Evolutionary conservation across 2,888 invertebrate species (phyloP), one percentile per base, ranked within the genome.

Genomic region (Maniola hyperantus): DNA sequence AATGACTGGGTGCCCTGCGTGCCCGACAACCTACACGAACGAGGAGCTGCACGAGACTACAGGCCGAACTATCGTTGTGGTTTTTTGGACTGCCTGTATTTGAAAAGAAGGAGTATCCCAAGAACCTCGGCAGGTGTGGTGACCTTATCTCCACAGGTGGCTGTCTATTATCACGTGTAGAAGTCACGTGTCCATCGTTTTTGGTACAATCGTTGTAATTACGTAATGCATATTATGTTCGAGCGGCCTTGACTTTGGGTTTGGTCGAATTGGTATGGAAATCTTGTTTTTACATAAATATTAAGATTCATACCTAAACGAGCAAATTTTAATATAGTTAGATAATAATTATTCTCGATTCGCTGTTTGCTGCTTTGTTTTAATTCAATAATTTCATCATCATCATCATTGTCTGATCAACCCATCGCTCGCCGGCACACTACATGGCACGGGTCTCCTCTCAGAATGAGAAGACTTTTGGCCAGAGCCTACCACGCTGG

Each of bases 181-280:
- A 5, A 48, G 36, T 57, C 64, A 64, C 64, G 64, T 64, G 55
- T 34, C 15, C 18, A 61, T 59, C 18, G 20, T 20, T 58, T 39
- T 58, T 39, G 36, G 11, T 55, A 55, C 39, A 42, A 13, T 58
- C 15, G 26, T 42, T 26, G 20, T 20, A 18, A 36, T 57, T 64
- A 64, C 64, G 64, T 64, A 64, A 64, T 33, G 13, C 39, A 7
- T 39, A 20, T 20, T 39, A 20, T 20, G 13, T 34, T 54, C 7
- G 20, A 18, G 33, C 48, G 48, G 34, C 64, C 64, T 64, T 64
- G 64, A 64, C 64, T 55, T 57, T 64, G 64, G 48, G 55, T 34
- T 36, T 11, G 6, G 33, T 2, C 51, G 50, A 18, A 46, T 54
- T 60, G 48, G 18, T 18, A 11, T 11, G 34, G 46, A 57, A 48